phyloP scores from a whole-genome alignment of 2,113 vertebrate species.

The Podocnemis expansa region DNA sequence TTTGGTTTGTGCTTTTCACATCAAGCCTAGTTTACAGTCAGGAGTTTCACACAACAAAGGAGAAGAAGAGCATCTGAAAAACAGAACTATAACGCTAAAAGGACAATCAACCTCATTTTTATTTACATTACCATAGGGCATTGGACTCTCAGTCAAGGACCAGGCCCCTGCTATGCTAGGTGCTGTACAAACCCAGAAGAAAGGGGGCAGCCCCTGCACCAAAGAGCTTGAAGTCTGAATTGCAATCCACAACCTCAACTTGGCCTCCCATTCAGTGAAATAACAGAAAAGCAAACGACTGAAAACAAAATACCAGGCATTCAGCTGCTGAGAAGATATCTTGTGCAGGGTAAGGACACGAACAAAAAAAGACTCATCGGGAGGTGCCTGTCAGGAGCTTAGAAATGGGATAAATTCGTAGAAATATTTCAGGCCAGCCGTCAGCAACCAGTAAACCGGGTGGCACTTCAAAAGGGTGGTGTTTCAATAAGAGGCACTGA shows the following conservation, averaged over 20 bases:
- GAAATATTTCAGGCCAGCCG: fast-evolving
- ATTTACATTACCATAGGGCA: not conserved
- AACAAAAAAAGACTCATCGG: not conserved
- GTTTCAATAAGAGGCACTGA: not conserved
- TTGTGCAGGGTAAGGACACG: not conserved
- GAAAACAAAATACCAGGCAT: not conserved
- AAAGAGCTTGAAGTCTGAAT: not conserved
- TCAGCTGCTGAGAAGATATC: not conserved
- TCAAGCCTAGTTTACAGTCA: not conserved
- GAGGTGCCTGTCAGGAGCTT: not conserved
- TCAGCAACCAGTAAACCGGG: fast-evolving
- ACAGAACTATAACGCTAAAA: too few species aligned
- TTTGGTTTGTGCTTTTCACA: not conserved
- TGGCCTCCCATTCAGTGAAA: not conserved
- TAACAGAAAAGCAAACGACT: not conserved
- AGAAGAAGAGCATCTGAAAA: not conserved
- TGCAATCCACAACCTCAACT: not conserved
- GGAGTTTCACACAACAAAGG: not conserved
- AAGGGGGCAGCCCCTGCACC: not conserved
- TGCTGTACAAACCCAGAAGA: not conserved
- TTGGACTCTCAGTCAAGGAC: not conserved
- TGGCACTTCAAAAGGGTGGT: fast-evolving
- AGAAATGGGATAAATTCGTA: not conserved
- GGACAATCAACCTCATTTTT: not conserved
- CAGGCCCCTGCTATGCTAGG: not conserved